Conservation (phyloP, 2,888 invertebrate species). For the Nematopogon swammerdamellus region DNA sequence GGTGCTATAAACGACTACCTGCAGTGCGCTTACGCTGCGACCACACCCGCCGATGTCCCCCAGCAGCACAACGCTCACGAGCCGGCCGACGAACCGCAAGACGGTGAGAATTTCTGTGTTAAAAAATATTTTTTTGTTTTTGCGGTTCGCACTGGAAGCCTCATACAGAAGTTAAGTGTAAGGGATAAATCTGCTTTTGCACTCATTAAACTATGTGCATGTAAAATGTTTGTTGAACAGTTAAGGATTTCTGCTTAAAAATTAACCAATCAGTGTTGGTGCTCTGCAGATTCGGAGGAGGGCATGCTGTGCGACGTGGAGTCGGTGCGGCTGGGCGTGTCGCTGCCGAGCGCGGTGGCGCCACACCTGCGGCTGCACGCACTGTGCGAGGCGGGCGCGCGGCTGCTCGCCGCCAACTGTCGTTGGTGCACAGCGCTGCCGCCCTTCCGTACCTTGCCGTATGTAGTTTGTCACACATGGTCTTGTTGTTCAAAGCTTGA, state of each 20-base stretch:
- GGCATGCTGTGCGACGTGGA: slow-evolving; percentile 25
- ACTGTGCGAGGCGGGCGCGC: slow-evolving; percentile 91
- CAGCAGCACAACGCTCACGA: slow-evolving; percentile 9
- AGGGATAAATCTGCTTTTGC: no score
- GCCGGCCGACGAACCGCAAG: slow-evolving; percentile 5
- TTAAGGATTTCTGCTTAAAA: no score
- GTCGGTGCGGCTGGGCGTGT: slow-evolving; percentile 21
- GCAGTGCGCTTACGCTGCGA: slow-evolving; percentile 41
- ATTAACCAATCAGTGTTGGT: no score
- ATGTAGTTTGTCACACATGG: slow-evolving; percentile 15
- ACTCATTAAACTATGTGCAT: no score
- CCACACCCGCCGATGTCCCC: slow-evolving; percentile 15
- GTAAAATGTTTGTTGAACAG: no score
- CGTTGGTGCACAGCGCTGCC: slow-evolving; percentile 88
- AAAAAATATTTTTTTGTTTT: no score
- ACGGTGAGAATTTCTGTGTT: no score
- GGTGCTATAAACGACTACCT: slow-evolving; percentile 50
- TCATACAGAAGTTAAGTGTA: no score
- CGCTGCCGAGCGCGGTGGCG: slow-evolving; percentile 70
- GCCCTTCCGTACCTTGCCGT: slow-evolving; percentile 78
- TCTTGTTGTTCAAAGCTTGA: no score
- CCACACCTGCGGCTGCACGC: slow-evolving; percentile 92
- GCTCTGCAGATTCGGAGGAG: no score
- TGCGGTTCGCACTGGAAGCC: no score
- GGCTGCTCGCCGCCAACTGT: slow-evolving; percentile 85